phyloP scores from a whole-genome alignment of 2,888 invertebrate genomes.

The Brenthis hecate region DNA sequence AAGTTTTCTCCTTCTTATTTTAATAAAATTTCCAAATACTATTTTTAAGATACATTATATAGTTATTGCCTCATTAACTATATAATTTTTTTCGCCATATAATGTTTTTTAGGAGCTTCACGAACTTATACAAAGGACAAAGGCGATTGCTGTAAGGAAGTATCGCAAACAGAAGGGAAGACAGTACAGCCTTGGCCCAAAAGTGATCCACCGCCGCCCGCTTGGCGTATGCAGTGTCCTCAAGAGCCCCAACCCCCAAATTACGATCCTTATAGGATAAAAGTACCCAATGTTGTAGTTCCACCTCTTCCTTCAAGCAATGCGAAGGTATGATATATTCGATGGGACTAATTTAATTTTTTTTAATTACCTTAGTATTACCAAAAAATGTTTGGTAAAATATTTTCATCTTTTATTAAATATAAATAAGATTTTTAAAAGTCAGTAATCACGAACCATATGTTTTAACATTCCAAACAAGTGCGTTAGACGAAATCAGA shows the following conservation, averaged over 20 bases:
- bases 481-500: constrained; percentile 81
- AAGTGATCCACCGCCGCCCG: constrained; percentile 47
- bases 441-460: too few relatives aligned
- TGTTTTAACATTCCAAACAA: constrained; percentile 36
- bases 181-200: constrained; percentile 66
- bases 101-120: constrained; percentile 43
- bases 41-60: too few relatives aligned
- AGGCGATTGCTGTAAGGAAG: constrained; percentile 51
- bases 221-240: constrained; percentile 62
- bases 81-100: not conserved
- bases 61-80: too few relatives aligned
- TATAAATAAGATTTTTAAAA: too few relatives aligned
- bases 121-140: constrained; percentile 56
- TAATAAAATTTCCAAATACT: not conserved
- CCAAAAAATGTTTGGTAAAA: too few relatives aligned
- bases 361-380: too few relatives aligned
- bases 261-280: constrained; percentile 73
- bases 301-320: constrained; percentile 66
- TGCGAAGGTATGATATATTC: constrained; percentile 62
- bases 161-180: constrained; percentile 57
- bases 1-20: not conserved
- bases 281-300: constrained; percentile 65
- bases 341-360: too few relatives aligned
- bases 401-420: too few relatives aligned
- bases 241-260: constrained; percentile 62